Conservation (phyloP, 2,888 invertebrate species). For the Ctenicera cuprea region DNA sequence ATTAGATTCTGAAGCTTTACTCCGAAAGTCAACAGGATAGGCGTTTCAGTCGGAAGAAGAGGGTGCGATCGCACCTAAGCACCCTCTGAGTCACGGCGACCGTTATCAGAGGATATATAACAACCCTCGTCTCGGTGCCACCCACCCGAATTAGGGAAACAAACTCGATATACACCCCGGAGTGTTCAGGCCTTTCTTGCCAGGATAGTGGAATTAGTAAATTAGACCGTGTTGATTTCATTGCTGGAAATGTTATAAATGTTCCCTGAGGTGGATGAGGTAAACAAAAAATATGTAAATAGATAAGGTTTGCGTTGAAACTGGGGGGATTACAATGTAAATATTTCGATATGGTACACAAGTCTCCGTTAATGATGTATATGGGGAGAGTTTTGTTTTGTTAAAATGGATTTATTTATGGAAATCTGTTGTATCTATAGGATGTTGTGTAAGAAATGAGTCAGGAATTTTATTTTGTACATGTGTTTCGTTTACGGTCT, state of each 20-base stretch:
- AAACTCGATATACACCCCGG: constrained; percentile 42
- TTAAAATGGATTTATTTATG: constrained; percentile 26
- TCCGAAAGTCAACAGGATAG: constrained; percentile 33
- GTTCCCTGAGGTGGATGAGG: constrained; percentile 20
- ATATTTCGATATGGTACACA: constrained; percentile 29
- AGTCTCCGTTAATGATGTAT: constrained; percentile 28
- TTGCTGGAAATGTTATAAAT: constrained; percentile 28
- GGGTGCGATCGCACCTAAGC: constrained; percentile 43
- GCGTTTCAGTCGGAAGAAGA: constrained; percentile 10
- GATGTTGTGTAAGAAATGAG: not conserved
- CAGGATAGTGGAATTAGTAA: constrained; percentile 32
- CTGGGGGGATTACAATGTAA: constrained; percentile 12
- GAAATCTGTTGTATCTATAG: constrained; percentile 12
- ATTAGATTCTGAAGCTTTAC: constrained; percentile 30
- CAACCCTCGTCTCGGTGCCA: constrained; percentile 42
- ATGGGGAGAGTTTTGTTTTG: constrained; percentile 19
- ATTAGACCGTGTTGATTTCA: constrained; percentile 33
- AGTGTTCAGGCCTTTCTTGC: constrained; percentile 25
- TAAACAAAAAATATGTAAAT: constrained; percentile 37
- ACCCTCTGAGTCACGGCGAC: constrained; percentile 42
- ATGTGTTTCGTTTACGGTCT: too few relatives aligned
- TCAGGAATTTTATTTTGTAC: too few relatives aligned
- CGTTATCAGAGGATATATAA: constrained; percentile 39
- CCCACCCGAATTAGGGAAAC: constrained; percentile 46
- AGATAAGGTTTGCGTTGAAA: constrained; percentile 1